Evolutionary conservation across 23 tunicate genomes (phyloP).

Genomic region (Halocynthia aurantium): DNA sequence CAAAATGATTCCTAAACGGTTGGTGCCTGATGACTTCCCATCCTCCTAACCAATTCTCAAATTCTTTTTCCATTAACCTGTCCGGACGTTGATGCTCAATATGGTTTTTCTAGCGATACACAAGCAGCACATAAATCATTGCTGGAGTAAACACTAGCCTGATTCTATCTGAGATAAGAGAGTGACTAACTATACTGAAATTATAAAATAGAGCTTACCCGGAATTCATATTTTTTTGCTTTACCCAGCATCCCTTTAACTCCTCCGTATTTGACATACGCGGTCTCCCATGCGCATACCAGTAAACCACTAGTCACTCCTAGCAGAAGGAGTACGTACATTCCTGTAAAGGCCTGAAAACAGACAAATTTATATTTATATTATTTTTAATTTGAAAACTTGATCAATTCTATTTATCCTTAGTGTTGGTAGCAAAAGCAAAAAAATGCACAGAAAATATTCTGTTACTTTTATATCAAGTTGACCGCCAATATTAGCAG

Average conservation of each 20-base stretch:
- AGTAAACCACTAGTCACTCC: slow-evolving; percentile 42
- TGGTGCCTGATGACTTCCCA: slow-evolving; percentile 54
- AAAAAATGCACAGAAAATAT: not conserved
- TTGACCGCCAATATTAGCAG: slow-evolving; percentile 34
- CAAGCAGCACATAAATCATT: too few species aligned
- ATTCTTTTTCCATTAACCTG: slow-evolving; percentile 37
- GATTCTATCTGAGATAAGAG: too few species aligned
- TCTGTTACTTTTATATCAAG: slow-evolving; percentile 41
- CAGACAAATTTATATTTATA: not conserved
- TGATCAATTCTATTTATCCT: too few species aligned
- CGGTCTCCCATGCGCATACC: slow-evolving; percentile 29
- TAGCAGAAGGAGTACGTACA: slow-evolving; percentile 48
- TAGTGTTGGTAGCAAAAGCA: too few species aligned
- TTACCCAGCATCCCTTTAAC: slow-evolving; percentile 30
- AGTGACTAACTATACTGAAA: too few species aligned
- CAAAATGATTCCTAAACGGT: slow-evolving; percentile 4
- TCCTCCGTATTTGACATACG: slow-evolving; percentile 43
- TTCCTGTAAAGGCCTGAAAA: slow-evolving; percentile 58
- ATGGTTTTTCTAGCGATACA: slow-evolving; percentile 14
- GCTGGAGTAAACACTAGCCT: too few species aligned
- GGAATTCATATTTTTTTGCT: slow-evolving; percentile 32
- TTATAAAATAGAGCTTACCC: slow-evolving; percentile 15
- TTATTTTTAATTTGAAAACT: not conserved
- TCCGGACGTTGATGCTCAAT: slow-evolving; percentile 30
- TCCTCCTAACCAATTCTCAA: slow-evolving; percentile 52